phyloP scores from a whole-genome alignment of 2,888 invertebrate species.

The Parthenolecanium corni region DNA sequence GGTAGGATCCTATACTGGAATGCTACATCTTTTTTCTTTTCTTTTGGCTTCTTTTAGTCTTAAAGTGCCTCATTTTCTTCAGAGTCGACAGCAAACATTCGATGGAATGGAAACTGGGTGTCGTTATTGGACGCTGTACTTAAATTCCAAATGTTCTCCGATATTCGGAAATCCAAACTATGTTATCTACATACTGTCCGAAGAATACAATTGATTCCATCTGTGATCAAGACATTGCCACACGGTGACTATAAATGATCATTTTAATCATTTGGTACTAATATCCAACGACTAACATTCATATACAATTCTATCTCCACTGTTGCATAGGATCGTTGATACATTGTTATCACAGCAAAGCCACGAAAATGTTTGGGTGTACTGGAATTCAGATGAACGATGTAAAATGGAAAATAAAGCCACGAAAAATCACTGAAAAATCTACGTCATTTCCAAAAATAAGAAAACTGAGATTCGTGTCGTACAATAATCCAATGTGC shows the following conservation, averaged over 20 bases:
- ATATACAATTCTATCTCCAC: too few relatives aligned
- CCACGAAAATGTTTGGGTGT: background rate
- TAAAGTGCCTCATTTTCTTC: too few relatives aligned
- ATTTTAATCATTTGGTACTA: too few relatives aligned
- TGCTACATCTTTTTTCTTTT: too few relatives aligned
- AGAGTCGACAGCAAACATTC: constrained; percentile 40
- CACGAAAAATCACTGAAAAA: background rate
- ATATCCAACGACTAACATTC: too few relatives aligned
- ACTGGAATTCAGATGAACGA: background rate
- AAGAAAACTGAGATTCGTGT: constrained; percentile 1
- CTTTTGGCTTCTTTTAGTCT: too few relatives aligned
- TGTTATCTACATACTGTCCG: background rate
- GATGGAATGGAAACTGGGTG: constrained; percentile 76
- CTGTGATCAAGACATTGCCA: background rate
- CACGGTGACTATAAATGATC: too few relatives aligned
- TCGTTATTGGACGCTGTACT: constrained; percentile 73
- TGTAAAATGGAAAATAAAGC: background rate
- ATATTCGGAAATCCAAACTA: background rate
- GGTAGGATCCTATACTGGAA: too few relatives aligned
- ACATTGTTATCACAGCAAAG: too few relatives aligned
- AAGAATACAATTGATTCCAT: background rate
- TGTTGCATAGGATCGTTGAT: background rate
- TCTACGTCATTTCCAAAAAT: background rate
- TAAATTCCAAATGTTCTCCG: constrained; percentile 14
- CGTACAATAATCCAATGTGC: constrained; percentile 8